Evolutionary conservation across 2,888 invertebrate species (phyloP).

Genomic region (Ormyrus labotus): DNA sequence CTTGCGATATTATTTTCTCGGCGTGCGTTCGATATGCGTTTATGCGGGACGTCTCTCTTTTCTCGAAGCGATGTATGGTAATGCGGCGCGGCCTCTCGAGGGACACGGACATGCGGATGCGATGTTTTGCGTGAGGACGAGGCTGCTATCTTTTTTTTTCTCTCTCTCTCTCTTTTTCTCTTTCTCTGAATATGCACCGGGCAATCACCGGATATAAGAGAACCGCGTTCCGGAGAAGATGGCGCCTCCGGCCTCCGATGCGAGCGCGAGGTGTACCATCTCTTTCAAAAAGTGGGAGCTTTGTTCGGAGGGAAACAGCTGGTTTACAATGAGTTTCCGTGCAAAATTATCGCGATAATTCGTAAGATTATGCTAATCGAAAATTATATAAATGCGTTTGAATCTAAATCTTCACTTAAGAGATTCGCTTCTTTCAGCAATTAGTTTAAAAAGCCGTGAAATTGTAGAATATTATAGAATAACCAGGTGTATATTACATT

Average conservation of each 20-base stretch:
- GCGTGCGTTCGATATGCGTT: slow-evolving; percentile 57
- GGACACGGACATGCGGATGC: slow-evolving; percentile 65
- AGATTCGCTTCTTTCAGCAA: no score
- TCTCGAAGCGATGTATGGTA: slow-evolving; percentile 42
- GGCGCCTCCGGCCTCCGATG: slow-evolving; percentile 70
- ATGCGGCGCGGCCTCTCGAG: slow-evolving; percentile 58
- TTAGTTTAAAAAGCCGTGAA: no score
- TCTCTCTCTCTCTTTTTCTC: slow-evolving; percentile 9
- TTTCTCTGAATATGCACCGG: slow-evolving; percentile 46
- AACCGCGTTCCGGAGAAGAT: slow-evolving; percentile 69
- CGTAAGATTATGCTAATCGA: no score
- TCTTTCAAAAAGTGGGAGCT: slow-evolving; percentile 59
- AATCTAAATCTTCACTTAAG: no score
- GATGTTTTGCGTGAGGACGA: slow-evolving; percentile 48
- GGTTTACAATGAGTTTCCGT: no score
- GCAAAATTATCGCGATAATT: no score
- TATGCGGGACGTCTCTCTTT: slow-evolving; percentile 14
- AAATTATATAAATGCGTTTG: no score
- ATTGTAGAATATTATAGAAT: no score
- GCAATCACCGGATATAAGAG: slow-evolving; percentile 64
- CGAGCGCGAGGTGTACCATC: slow-evolving; percentile 63
- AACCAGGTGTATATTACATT: no score
- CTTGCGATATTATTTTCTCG: slow-evolving; percentile 64
- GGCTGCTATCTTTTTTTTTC: slow-evolving; percentile 27
- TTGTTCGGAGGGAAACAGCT: no score